Conservation (phyloP, 2,888 invertebrate species). For the Silvanus unidentatus region DNA sequence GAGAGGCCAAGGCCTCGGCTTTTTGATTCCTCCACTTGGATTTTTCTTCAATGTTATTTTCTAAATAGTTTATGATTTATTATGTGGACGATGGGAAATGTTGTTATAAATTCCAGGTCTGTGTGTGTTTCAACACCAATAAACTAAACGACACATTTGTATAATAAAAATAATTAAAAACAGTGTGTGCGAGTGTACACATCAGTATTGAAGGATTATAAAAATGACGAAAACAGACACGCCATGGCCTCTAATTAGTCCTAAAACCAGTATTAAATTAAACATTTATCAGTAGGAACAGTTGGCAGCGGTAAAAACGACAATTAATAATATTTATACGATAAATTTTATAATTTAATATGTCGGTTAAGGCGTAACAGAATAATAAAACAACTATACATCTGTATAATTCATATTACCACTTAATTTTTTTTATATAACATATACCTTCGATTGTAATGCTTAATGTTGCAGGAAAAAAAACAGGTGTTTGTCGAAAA, state of each 20-base stretch:
- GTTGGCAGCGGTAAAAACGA: constrained; percentile 5
- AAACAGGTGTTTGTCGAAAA: background rate
- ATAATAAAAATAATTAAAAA: constrained; percentile 2
- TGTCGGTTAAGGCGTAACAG: constrained; percentile 1
- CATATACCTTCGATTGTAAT: too few relatives aligned
- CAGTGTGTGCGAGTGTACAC: background rate
- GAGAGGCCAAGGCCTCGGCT: too few relatives aligned
- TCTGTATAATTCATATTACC: constrained; percentile 2
- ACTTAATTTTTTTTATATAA: background rate
- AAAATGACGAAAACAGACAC: constrained; percentile 6
- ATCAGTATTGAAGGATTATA: constrained; percentile 5
- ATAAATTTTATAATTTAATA: constrained; percentile 6
- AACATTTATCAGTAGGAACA: constrained; percentile 4
- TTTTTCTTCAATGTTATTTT: too few relatives aligned
- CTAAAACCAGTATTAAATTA: constrained; percentile 6
- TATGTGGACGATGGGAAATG: too few relatives aligned
- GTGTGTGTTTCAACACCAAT: background rate
- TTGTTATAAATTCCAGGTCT: too few relatives aligned
- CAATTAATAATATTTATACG: constrained; percentile 6
- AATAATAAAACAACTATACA: constrained; percentile 1
- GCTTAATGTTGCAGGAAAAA: background rate
- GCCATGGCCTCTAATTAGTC: constrained; percentile 2
- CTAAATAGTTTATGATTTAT: too few relatives aligned
- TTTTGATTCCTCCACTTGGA: too few relatives aligned
- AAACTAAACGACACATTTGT: background rate